These are phyloP conservation scores for Cassiopea xamachana DNA, from an alignment of 30 jellyfish, hydroid and myxozoan species.

Conservation along the genomic window DNA sequence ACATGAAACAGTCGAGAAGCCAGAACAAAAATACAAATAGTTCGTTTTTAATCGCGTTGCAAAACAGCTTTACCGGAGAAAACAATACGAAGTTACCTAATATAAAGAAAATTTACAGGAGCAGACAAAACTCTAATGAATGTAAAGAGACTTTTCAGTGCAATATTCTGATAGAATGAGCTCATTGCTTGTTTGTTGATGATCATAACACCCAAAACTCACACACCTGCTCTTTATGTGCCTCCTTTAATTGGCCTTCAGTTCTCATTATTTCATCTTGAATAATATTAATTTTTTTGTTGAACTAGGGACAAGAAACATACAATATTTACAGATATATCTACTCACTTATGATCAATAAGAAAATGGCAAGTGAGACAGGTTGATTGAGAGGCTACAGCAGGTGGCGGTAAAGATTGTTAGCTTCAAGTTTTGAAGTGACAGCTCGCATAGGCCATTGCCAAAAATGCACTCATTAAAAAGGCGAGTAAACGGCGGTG, in stretches of 20 bases:
- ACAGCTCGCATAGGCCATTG: too few relatives aligned
- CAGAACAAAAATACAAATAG: too few relatives aligned
- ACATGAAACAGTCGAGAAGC: too few relatives aligned
- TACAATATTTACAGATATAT: not conserved
- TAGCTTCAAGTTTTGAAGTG: too few relatives aligned
- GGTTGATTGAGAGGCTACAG: not conserved
- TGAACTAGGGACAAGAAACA: slow-evolving; percentile 46
- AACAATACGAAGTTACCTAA: too few relatives aligned
- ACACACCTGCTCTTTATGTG: slow-evolving; percentile 80
- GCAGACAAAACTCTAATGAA: too few relatives aligned
- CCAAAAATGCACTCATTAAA: too few relatives aligned
- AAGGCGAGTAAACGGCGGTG: too few relatives aligned
- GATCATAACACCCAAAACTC: not conserved
- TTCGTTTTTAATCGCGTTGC: too few relatives aligned
- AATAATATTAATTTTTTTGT: slow-evolving; percentile 55
- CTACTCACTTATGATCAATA: not conserved
- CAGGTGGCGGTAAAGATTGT: too few relatives aligned
- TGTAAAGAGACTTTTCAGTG: not conserved
- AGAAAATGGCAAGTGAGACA: not conserved
- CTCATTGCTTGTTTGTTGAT: not conserved
- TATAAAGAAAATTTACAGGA: too few relatives aligned
- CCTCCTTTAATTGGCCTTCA: slow-evolving; percentile 61
- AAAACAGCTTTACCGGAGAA: too few relatives aligned
- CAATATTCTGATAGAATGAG: not conserved
- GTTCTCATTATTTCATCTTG: slow-evolving; percentile 76